Conservation (phyloP, 2,113 vertebrate species). For the Ictidomys tridecemlineatus region DNA sequence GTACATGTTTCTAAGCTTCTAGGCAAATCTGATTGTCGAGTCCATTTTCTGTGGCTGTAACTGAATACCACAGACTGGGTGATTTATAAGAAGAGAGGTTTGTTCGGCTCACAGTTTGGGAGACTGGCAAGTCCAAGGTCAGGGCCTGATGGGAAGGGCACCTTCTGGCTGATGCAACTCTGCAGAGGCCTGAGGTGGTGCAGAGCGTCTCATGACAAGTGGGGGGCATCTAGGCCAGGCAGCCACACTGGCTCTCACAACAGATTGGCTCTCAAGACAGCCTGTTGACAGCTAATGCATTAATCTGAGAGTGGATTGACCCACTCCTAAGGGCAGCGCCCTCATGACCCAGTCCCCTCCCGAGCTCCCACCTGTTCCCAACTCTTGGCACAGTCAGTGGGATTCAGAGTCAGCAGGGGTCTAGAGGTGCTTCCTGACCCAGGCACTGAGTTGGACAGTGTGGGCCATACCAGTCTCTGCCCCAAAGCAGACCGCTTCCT, state of each 20-base stretch:
- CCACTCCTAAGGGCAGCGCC: not conserved
- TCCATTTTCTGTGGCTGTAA: no score
- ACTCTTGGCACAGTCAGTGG: not conserved
- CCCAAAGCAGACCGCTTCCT: not conserved
- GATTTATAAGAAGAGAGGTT: not conserved
- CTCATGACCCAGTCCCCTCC: not conserved
- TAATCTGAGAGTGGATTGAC: not conserved
- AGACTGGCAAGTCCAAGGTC: not conserved
- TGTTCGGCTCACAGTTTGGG: no score
- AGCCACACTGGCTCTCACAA: not conserved
- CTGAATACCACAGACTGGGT: no score
- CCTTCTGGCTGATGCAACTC: not conserved
- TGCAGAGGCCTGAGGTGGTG: not conserved
- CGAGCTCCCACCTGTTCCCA: not conserved
- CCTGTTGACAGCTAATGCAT: fast-evolving
- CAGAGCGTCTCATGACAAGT: not conserved
- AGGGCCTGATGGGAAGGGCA: no score
- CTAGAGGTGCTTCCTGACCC: fast-evolving
- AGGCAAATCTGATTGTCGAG: no score
- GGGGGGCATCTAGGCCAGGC: no score
- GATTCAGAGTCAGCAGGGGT: not conserved
- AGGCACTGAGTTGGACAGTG: fast-evolving
- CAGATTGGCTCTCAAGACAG: not conserved
- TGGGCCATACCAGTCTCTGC: no score
- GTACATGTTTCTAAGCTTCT: no score